Conservation (phyloP, 2,797 vertebrate species). For the Picus viridis region DNA sequence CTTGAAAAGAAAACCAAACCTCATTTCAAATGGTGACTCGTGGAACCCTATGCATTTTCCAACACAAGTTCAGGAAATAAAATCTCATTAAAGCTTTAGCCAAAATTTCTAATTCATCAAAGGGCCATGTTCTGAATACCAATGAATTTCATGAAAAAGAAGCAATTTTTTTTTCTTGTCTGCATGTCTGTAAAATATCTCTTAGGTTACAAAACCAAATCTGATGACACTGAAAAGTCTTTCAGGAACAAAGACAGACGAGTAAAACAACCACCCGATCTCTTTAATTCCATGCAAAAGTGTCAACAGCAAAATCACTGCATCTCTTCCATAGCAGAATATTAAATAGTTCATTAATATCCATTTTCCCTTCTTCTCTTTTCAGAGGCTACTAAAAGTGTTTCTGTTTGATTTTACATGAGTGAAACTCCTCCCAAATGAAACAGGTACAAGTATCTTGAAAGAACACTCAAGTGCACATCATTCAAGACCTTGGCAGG, state of each 20-base stretch:
- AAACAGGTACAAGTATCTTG: conserved; percentile 72
- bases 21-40: neutral
- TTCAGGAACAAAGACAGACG: conserved; percentile 67
- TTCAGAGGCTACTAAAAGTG: conserved; percentile 70
- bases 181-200: conserved; percentile 58
- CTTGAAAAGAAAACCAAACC: neutral
- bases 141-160: conserved; percentile 57
- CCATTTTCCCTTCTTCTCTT: conserved; percentile 68
- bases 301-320: conserved; percentile 72
- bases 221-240: conserved; percentile 69
- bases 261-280: conserved; percentile 59
- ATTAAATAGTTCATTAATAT: conserved; percentile 74
- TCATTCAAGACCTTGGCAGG: conserved; percentile 69
- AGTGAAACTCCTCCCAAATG: conserved; percentile 68
- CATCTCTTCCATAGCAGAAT: conserved; percentile 63
- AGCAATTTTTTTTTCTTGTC: neutral
- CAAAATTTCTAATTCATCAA: conserved; percentile 69
- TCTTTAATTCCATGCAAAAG: conserved; percentile 72
- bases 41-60: neutral
- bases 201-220: conserved; percentile 62
- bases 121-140: conserved; percentile 54
- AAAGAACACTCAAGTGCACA: conserved; percentile 69
- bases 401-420: conserved; percentile 74
- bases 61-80: conserved; percentile 44
- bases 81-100: conserved; percentile 63